Evolutionary conservation across 2,113 vertebrate species (phyloP).

Genomic region (Aphelocoma coerulescens): DNA sequence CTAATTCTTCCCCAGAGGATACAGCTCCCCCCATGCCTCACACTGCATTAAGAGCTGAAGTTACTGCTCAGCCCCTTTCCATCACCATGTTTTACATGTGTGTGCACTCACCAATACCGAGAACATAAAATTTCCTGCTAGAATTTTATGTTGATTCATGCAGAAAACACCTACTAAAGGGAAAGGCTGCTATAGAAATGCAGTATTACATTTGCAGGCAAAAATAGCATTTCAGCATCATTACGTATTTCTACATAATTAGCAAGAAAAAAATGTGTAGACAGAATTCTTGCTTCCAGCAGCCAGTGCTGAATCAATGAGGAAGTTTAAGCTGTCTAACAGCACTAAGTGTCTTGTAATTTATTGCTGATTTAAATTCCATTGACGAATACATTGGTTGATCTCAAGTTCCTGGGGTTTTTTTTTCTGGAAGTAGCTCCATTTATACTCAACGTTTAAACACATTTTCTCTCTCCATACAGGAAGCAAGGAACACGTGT

Average conservation of each 20-base stretch:
- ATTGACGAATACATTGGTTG: background rate
- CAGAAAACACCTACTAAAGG: background rate
- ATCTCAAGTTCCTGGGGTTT: background rate
- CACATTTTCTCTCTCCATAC: background rate
- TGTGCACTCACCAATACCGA: fast-evolving
- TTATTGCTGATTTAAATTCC: background rate
- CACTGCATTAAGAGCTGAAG: background rate
- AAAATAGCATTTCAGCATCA: background rate
- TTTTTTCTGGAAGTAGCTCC: background rate
- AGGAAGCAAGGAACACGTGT: background rate
- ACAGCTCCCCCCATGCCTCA: background rate
- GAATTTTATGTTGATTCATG: background rate
- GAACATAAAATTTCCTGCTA: background rate
- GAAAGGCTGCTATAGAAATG: background rate
- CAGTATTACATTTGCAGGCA: background rate
- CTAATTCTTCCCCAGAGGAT: background rate
- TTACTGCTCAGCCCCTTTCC: background rate
- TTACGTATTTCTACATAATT: background rate
- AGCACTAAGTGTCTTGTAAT: background rate
- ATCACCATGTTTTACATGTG: fast-evolving
- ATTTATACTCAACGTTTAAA: background rate
- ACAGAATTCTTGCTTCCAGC: background rate
- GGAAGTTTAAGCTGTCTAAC: background rate
- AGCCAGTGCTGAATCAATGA: background rate
- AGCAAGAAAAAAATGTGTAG: background rate